These are phyloP conservation scores for Drosophila conformis DNA, from an alignment of 2,888 invertebrate species.

Conservation along the genomic window DNA sequence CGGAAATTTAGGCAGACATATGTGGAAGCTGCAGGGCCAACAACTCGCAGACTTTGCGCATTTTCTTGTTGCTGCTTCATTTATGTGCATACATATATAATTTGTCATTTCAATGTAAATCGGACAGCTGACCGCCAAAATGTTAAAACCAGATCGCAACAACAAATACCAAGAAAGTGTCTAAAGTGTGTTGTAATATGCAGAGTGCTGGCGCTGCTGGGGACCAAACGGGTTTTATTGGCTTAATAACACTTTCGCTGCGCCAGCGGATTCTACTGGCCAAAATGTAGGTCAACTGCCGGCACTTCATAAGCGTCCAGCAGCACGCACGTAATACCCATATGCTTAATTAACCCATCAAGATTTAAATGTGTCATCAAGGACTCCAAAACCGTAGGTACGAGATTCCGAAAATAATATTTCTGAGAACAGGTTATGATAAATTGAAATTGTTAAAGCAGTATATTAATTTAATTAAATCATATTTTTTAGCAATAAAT, in stretches of 20 bases:
- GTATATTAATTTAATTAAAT: not conserved
- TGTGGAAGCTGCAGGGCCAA: conserved; percentile 72
- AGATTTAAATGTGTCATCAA: not conserved
- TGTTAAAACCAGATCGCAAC: conserved; percentile 28
- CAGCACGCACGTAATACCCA: conserved; percentile 31
- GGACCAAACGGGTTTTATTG: conserved; percentile 66
- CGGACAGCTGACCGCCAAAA: conserved; percentile 74
- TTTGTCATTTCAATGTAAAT: conserved; percentile 76
- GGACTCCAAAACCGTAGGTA: not conserved
- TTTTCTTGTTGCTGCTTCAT: conserved; percentile 28
- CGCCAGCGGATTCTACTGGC: conserved; percentile 62
- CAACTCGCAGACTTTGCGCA: conserved; percentile 52
- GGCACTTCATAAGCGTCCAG: conserved; percentile 29
- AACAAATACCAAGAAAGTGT: conserved; percentile 59
- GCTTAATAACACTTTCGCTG: conserved; percentile 77
- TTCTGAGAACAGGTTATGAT: not conserved
- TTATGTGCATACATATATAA: conserved; percentile 52
- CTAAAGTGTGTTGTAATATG: conserved; percentile 71
- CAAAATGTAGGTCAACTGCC: conserved; percentile 67
- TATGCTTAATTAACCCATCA: conserved; percentile 45
- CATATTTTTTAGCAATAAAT: not conserved
- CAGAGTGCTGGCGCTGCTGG: conserved; percentile 21
- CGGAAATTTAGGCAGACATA: conserved; percentile 57
- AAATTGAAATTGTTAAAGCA: not conserved
- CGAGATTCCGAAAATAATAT: not conserved